Evolutionary conservation across 2,113 vertebrate species (phyloP), one percentile per base, ranked within the genome.

Genomic region (Copsychus sechellarum): DNA sequence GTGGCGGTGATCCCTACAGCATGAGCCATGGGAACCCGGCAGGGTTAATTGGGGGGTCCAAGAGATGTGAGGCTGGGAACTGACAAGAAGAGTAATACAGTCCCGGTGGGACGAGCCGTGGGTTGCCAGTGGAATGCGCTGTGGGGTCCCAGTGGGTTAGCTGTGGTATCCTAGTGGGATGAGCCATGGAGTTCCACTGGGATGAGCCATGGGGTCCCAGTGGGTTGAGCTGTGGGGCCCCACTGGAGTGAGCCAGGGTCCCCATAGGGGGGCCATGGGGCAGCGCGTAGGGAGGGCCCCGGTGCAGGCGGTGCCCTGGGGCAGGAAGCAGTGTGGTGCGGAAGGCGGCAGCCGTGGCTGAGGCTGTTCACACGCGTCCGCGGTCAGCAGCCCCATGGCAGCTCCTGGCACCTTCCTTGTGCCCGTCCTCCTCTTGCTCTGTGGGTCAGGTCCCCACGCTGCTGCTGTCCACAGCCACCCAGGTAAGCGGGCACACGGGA

Each of bases 231-330:
- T 0, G 9, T 58, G 31, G 31, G 56, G 1, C 19, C 10, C 12
- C 4, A 2, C 1, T 16, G 47, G 19, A 8, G 14, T 1, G n/a
- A 60, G 56, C 24, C 2, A 0, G 13, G 45, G 36, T 47, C 4
- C 26, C 43, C 7, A 2, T 1, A 0, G 15, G 14, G 2, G 10
- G 2, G 12, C 29, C 8, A 0, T 4, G 50, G 48, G 14, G 22
- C 4, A 3, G 48, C 2, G 1, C 1, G 0, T 4, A 47, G 31
- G 31, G 13, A 14, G 50, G 66, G 57, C 38, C 74, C 17, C 0
- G 5, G 38, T 0, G 65, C n/a, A 4, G 93, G 90, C 15, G 18
- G 74, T 48, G 76, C 36, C 0, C 2, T 24, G 26, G 14, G 18
- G 53, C 92, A 96, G 96, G 96, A 97, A 97, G 92, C 14, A 0